A percentile compares a stretch with the other conserved stretches of the same genome.
Conservation (phyloP, 2,888 invertebrate species). For the Nephrocerus scutellatus region DNA sequence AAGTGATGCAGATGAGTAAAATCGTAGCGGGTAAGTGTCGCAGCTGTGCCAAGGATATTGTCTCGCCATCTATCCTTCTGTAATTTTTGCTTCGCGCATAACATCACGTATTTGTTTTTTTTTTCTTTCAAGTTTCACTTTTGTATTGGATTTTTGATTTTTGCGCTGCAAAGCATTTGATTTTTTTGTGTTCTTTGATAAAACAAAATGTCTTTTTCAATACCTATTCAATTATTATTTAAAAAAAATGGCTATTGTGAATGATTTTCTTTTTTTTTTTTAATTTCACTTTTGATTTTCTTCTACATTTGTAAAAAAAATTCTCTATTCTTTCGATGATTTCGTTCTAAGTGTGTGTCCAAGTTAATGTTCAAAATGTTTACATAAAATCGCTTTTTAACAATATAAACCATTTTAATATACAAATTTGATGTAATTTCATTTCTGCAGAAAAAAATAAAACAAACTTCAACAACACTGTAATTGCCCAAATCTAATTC, state of each 20-base stretch:
- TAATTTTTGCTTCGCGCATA: not conserved
- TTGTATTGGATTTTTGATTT: too few species aligned
- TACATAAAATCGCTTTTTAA: too few species aligned
- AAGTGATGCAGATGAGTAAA: slow-evolving; percentile 93
- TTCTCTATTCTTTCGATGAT: slow-evolving; percentile 5
- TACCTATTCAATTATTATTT: slow-evolving; percentile 30
- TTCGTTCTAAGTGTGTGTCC: too few species aligned
- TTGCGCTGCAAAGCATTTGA: too few species aligned
- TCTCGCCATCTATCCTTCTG: too few species aligned
- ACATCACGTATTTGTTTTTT: slow-evolving; percentile 9
- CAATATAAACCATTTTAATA: too few species aligned
- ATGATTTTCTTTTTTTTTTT: not conserved
- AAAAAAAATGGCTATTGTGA: slow-evolving; percentile 18
- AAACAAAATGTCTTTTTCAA: slow-evolving; percentile 19
- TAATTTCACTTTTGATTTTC: slow-evolving; percentile 5
- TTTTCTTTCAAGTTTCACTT: slow-evolving; percentile 10
- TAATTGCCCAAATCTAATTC: too few species aligned
- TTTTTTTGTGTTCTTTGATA: slow-evolving; percentile 7
- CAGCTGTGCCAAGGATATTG: too few species aligned
- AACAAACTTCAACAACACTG: too few species aligned
- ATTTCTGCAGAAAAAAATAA: too few species aligned
- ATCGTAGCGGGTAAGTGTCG: slow-evolving; percentile 86
- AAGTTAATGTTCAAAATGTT: too few species aligned
- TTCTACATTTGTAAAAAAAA: slow-evolving; percentile 10
- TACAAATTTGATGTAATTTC: too few species aligned